These are phyloP conservation scores for Arion vulgaris DNA, from an alignment of 1,140 invertebrate species.

Conservation along the genomic window DNA sequence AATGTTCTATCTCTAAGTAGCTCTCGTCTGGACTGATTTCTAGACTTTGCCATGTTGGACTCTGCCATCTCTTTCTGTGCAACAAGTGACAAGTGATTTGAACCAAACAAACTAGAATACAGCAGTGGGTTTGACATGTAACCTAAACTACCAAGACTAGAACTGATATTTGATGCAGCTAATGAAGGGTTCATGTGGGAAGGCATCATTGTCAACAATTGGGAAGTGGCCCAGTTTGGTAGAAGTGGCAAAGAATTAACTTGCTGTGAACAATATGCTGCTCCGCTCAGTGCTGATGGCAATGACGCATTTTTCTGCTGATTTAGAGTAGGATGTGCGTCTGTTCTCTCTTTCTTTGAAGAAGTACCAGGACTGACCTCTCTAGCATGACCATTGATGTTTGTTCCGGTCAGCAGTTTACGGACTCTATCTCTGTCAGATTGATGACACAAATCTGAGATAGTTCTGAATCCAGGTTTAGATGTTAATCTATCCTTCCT, in stretches of 20 bases:
- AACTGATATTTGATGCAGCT: background rate
- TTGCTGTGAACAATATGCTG: background rate
- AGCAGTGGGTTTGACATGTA: slow-evolving; percentile 35
- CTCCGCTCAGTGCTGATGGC: background rate
- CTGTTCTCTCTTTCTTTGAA: background rate
- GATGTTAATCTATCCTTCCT: background rate
- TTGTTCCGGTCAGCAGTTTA: background rate
- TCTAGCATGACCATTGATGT: background rate
- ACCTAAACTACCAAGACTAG: background rate
- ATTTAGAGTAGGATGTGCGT: background rate
- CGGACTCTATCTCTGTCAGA: background rate
- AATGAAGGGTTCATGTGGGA: slow-evolving; percentile 6
- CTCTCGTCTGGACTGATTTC: slow-evolving; percentile 29
- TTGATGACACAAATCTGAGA: background rate
- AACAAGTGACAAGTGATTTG: background rate
- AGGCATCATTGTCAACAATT: slow-evolving; percentile 26
- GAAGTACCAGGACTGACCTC: background rate
- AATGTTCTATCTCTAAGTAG: background rate
- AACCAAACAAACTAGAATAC: slow-evolving; percentile 40
- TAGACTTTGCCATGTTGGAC: background rate
- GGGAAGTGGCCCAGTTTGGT: slow-evolving; percentile 13
- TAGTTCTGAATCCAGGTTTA: background rate
- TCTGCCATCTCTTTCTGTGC: slow-evolving; percentile 2
- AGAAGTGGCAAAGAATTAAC: background rate
- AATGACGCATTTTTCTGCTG: background rate